Conservation (phyloP, 2,113 vertebrate genomes). For the Ptilorrhoa leucosticta region DNA sequence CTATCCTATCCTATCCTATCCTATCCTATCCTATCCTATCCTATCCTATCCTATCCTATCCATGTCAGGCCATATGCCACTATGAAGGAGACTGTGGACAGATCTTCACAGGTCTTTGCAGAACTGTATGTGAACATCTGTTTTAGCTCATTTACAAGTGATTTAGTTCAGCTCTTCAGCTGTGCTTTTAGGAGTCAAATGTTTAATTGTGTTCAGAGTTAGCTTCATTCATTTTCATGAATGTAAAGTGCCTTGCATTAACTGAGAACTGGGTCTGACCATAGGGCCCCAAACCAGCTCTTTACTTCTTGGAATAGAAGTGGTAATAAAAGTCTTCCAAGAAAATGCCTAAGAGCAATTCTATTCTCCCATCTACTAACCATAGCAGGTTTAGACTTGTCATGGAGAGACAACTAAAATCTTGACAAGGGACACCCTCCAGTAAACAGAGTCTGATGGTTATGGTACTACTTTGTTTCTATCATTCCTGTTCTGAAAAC, state of each 20-base stretch:
- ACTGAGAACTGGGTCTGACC: not conserved
- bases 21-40: not conserved
- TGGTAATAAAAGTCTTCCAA: not conserved
- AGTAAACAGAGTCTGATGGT: not conserved
- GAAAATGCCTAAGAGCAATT: not conserved
- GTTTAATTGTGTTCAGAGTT: not conserved
- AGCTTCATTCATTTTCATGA: not conserved
- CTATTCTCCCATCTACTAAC: not conserved
- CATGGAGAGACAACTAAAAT: not conserved
- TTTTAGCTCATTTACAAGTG: not conserved
- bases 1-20: not conserved
- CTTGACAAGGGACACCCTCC: not conserved
- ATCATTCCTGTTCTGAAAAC: not conserved
- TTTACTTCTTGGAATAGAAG: not conserved
- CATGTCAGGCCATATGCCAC: not conserved
- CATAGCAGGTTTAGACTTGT: not conserved
- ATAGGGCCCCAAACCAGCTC: not conserved
- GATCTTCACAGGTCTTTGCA: not conserved
- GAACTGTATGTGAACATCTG: not conserved
- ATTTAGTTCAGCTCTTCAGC: not conserved
- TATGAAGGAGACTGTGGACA: not conserved
- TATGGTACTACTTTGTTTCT: not conserved
- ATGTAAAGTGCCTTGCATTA: not conserved
- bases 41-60: not conserved
- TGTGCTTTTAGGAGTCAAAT: not conserved